Evolutionary conservation across 2,113 vertebrate genomes (phyloP), one percentile per base, ranked within the genome.

Genomic region (Rissa tridactyla): DNA sequence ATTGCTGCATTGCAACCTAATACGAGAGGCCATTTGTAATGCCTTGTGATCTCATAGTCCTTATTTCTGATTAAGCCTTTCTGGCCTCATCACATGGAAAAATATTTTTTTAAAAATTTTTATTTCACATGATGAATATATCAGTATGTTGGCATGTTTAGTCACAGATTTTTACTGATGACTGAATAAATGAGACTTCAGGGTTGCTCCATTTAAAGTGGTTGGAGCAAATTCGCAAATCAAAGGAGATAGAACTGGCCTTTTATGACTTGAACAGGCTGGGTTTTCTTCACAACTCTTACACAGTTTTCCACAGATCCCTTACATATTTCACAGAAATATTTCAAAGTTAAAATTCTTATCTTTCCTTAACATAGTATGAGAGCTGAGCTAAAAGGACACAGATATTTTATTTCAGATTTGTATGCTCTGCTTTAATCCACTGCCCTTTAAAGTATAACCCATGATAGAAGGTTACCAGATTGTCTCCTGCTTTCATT

Each of bases 381-480:
- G 85, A 82, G 83, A 95, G 51, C 75, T 71, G 75, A 90, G 79
- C 51, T 90, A 85, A 95, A 94, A 94, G 49, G 68, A 90, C 82
- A 52, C 29, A 60, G 92, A 36, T 90, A 71, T 38, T 92, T 97
- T 94, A 91, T 92, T 96, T 96, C 81, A 89, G 58, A 77, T 95
- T 95, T 7, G 6, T 94, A 54, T 87, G 44, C n/a, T 86, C 25
- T 92, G 51, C 79, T 90, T 94, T 96, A 94, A 95, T 96, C 80
- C 71, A 81, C 47, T 83, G 81, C 68, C 79, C 65, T 92, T 97
- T 94, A 92, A 96, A 96, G 69, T 95, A 18, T 51, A 96, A 82
- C 73, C 86, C 42, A 27, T 82, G 58, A 51, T 75, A 80, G 90
- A 80, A 96, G 85, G 81, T 90, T 96, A 90, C 81, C 58, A 82